Evolutionary conservation across 2,113 vertebrate species (phyloP).

Genomic region (Genyomyrus donnyi): DNA sequence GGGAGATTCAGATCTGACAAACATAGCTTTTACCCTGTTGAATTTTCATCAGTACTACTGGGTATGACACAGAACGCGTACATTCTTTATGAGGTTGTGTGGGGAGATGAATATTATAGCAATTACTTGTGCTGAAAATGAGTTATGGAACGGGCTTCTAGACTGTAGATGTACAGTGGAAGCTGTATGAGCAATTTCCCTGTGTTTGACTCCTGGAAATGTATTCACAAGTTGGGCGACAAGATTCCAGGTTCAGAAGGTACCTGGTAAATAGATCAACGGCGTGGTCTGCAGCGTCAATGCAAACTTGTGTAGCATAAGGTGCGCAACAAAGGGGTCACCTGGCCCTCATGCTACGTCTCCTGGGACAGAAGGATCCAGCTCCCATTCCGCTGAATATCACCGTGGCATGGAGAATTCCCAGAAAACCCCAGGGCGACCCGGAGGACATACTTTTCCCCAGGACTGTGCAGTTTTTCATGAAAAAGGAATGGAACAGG

Average conservation of each 20-base stretch:
- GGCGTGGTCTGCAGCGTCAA: not conserved
- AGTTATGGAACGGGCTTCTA: not conserved
- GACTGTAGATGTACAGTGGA: not conserved
- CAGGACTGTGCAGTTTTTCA: not conserved
- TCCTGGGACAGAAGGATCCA: not conserved
- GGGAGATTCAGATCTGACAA: not conserved
- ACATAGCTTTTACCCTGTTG: not conserved
- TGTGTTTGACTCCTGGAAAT: not conserved
- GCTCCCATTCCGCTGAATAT: not conserved
- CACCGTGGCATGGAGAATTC: not conserved
- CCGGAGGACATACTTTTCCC: not conserved
- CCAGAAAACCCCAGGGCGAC: not conserved
- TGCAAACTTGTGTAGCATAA: not conserved
- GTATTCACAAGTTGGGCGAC: not conserved
- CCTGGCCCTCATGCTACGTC: not conserved
- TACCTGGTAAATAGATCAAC: not conserved
- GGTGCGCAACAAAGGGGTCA: not conserved
- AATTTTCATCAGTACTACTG: not conserved
- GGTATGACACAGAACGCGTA: not conserved
- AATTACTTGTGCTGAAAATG: constrained; percentile 5
- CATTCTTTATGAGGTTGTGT: not conserved
- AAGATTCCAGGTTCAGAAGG: not conserved
- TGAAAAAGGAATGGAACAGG: not conserved
- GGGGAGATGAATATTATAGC: not conserved
- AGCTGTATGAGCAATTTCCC: not conserved